Base-by-base conservation (phyloP, 2,888 invertebrate species). In the Taphrorychus bicolor region DNA sequence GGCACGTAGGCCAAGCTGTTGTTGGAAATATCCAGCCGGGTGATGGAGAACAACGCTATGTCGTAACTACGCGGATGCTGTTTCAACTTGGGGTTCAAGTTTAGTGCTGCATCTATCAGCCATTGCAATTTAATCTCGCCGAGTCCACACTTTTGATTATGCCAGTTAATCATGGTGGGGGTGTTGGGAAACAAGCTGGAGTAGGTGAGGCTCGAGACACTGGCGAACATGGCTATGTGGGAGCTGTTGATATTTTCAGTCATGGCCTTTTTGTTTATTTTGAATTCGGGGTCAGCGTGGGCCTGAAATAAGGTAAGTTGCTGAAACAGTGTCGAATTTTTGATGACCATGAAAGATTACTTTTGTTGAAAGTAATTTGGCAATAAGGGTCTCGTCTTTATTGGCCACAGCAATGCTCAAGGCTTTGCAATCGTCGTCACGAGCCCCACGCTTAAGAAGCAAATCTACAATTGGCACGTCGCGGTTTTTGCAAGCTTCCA, bases 131-230 rank as follows among this genome's bases (percentile, higher is more conserved):
- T 91, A 9, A 95, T 86, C 74, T 88, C 87, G n/a, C 87, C 87
- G 63, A 94, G 81, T 68, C 87, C 86, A 74, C 89, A 89, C 73
- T 87, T 87, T 73, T 92, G 90, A 76, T 92, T 90, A 73, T 97
- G 93, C 98, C 98, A 98, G 82, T 95, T 94, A 56, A 98, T 87
- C 87, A 93, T 92, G 0, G 94, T 93, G 0, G 96, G 89, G 7
- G 89, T 89, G 73, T 91, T 89, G 0, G 97, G 94, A 78, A 93
- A 93, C 74, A 94, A 85, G 7, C 91, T 87, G 74, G 90, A 91
- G 80, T 92, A 93, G 0, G 93, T 92, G 40, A 92, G 86, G 72
- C 84, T 85, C 2, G 86, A 85, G 24, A 86, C 83, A 62, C 82
- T 84, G 1, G 85, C 84, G 22, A 86, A 79, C 14, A 85, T 82